Base-by-base conservation (phyloP, 2,888 invertebrate species). In the Amorpha juglandis region DNA sequence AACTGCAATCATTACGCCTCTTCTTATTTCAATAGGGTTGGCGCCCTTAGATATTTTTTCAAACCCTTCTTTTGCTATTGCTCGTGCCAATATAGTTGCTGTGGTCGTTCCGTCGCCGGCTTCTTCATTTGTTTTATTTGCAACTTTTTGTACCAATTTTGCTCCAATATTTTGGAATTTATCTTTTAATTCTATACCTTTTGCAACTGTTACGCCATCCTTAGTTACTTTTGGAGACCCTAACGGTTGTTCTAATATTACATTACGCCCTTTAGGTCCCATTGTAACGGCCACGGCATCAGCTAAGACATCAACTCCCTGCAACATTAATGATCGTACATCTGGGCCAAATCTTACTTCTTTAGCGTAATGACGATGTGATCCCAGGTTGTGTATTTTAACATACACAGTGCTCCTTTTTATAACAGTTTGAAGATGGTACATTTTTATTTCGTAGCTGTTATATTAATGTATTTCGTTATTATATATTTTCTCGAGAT, bases 211-310 rank as follows among this genome's bases (percentile, higher is more conserved):
- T 0, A 99, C 99, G 70, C 99, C 99, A 89, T 99, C 99, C 93
- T 99, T 99, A n/a, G 99, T 99, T 80, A 99, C 99, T 94, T 99
- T 99, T 8, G 99, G 99, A 67, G 98, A 97, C 14, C 99, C 99
- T 97, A 98, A 98, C 35, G 97, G 96, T 90, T 99, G 99, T 91
- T 99, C 99, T 76, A 99, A 95, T 78, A 99, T 99, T 7, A 99
- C 99, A 88, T 99, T 99, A 67, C 99, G 96, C 14, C 99, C 99
- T 81, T 99, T 99, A 63, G 99, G 99, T 16, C 99, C 99, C 99
- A 99, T 98, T 11, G 99, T 99, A 35, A 99, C 98, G 19, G 99
- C 99, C 19, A 99, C 99, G 63, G 99, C 99, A 94, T 99, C 99
- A 21, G 99, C 98, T 69, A 99, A 94, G 64, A 99, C 95, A 91